Percentiles rank a stretch among this genome's conserved stretches.
These are phyloP conservation scores for Chrysomallon squamiferum DNA, from an alignment of 1,140 invertebrate genomes.

Conservation along the genomic window DNA sequence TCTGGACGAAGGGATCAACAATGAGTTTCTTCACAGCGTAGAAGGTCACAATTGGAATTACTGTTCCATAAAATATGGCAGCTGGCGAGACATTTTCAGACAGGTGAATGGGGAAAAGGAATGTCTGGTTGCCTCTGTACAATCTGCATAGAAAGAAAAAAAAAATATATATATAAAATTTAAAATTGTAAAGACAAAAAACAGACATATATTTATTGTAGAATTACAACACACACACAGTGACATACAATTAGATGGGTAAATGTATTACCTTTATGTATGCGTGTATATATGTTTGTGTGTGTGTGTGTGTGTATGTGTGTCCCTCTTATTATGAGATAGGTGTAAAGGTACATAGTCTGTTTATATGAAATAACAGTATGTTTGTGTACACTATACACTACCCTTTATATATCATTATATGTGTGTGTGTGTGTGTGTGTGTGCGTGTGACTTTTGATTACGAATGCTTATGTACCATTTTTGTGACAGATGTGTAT, in stretches of 20 bases:
- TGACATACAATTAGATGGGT: too few species aligned
- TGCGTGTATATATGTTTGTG: too few species aligned
- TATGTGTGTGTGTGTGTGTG: too few species aligned
- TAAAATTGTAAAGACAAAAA: not conserved
- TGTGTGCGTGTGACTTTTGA: too few species aligned
- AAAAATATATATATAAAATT: not conserved
- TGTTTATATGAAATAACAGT: too few species aligned
- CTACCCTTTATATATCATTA: too few species aligned
- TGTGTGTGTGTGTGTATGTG: too few species aligned
- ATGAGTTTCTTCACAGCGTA: slow-evolving; percentile 77
- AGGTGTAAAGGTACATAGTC: too few species aligned
- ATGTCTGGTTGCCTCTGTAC: slow-evolving; percentile 84
- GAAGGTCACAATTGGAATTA: slow-evolving; percentile 78
- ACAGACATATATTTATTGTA: not conserved
- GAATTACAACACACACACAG: not conserved
- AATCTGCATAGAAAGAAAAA: slow-evolving; percentile 68
- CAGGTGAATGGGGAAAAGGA: slow-evolving; percentile 87
- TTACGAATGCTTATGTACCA: too few species aligned
- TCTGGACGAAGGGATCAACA: slow-evolving; percentile 83
- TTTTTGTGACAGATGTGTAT: too few species aligned
- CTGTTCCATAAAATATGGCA: slow-evolving; percentile 91
- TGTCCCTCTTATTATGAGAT: too few species aligned
- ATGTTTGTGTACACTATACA: too few species aligned
- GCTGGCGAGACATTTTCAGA: slow-evolving; percentile 88
- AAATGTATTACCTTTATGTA: not conserved